These are phyloP conservation scores for Ophiodon elongatus DNA, from an alignment of 2,113 vertebrate genomes.

Conservation along the genomic window DNA sequence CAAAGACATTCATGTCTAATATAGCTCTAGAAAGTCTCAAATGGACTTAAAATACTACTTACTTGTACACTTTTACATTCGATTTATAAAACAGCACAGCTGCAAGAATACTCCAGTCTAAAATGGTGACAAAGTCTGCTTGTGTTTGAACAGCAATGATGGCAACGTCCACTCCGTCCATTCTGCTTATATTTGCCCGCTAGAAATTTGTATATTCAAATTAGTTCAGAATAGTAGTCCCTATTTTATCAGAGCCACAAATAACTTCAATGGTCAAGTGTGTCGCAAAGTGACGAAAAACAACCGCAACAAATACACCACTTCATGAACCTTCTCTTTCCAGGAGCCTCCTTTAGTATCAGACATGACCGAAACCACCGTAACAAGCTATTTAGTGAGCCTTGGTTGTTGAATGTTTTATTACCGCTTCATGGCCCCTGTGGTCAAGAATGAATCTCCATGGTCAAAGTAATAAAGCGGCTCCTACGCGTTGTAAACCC, in stretches of 20 bases:
- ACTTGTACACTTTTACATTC: neutral
- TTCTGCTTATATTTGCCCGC: neutral
- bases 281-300: neutral
- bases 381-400: neutral
- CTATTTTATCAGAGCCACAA: neutral
- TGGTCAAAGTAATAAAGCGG: neutral
- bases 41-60: neutral
- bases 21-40: neutral
- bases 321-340: neutral
- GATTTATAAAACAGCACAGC: neutral
- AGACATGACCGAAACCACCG: neutral
- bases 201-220: neutral
- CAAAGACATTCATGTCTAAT: neutral
- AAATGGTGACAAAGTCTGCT: neutral
- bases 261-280: neutral
- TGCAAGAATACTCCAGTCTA: neutral
- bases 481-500: neutral
- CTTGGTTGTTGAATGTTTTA: neutral
- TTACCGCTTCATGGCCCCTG: neutral
- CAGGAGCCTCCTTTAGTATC: neutral
- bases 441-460: neutral
- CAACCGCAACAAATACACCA: neutral
- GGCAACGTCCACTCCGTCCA: no score
- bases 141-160: neutral
- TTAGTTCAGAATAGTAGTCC: no score